A percentile compares a stretch with the other conserved stretches of the same genome.
These are phyloP conservation scores for Amniataba percoides DNA, from an alignment of 2,797 vertebrate genomes.

Conservation along the genomic window DNA sequence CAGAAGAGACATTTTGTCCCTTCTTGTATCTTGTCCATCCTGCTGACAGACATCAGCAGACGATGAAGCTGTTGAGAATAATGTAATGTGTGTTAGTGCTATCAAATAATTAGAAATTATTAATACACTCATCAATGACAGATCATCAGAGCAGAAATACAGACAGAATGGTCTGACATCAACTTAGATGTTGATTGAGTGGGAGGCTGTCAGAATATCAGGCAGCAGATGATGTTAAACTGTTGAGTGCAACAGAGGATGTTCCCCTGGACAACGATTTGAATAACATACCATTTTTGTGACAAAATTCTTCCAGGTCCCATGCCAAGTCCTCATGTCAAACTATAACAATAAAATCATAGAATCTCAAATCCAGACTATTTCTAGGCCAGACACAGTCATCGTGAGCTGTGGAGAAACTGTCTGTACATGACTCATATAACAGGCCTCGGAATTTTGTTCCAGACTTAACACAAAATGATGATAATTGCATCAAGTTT, in stretches of 20 bases:
- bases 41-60: neutral
- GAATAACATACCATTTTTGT: neutral
- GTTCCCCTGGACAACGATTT: neutral
- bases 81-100: neutral
- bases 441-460: constrained; percentile 10
- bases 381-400: neutral
- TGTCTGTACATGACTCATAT: constrained; percentile 2
- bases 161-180: neutral
- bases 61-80: no score
- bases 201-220: neutral
- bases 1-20: neutral
- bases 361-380: neutral
- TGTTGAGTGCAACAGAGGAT: neutral
- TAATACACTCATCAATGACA: neutral
- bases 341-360: neutral
- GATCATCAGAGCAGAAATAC: neutral
- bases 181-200: neutral
- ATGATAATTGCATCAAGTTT: constrained; percentile 3
- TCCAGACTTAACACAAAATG: neutral
- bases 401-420: neutral
- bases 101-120: neutral
- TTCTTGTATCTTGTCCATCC: neutral
- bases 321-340: neutral
- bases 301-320: no score
- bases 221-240: neutral